These are phyloP conservation scores for Athalia circularis DNA, from an alignment of 2,888 invertebrate species.

Conservation along the genomic window DNA sequence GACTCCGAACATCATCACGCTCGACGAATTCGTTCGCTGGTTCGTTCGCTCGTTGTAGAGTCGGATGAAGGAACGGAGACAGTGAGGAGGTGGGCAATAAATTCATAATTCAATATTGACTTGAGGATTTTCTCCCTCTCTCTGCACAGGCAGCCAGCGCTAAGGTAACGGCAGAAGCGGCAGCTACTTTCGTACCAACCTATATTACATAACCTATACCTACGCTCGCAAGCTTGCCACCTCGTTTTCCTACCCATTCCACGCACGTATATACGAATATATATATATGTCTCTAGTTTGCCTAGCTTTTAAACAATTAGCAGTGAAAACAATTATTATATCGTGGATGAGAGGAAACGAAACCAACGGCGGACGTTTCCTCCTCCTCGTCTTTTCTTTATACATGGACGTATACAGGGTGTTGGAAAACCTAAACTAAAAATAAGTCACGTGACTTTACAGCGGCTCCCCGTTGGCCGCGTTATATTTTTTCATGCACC, in stretches of 20 bases:
- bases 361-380: too few relatives aligned
- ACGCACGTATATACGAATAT: too few relatives aligned
- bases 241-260: background rate
- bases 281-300: constrained; percentile 57
- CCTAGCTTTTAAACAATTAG: constrained; percentile 69
- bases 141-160: background rate
- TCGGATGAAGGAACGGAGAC: constrained; percentile 1
- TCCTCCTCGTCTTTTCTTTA: too few relatives aligned
- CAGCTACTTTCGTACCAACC: constrained; percentile 17
- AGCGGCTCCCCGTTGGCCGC: too few relatives aligned
- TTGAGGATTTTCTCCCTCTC: constrained; percentile 63
- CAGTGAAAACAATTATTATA: constrained; percentile 58
- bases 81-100: constrained; percentile 62
- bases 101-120: constrained; percentile 72
- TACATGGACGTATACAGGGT: background rate
- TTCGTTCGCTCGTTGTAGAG: constrained; percentile 2
- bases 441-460: too few relatives aligned
- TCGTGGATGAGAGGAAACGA: too few relatives aligned
- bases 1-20: background rate
- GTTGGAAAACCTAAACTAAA: too few relatives aligned
- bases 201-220: background rate
- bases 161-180: too few relatives aligned
- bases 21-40: background rate
- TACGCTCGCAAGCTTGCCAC: background rate
- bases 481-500: too few relatives aligned